phyloP scores from a whole-genome alignment of 2,113 vertebrate species.

The Verasper variegatus region DNA sequence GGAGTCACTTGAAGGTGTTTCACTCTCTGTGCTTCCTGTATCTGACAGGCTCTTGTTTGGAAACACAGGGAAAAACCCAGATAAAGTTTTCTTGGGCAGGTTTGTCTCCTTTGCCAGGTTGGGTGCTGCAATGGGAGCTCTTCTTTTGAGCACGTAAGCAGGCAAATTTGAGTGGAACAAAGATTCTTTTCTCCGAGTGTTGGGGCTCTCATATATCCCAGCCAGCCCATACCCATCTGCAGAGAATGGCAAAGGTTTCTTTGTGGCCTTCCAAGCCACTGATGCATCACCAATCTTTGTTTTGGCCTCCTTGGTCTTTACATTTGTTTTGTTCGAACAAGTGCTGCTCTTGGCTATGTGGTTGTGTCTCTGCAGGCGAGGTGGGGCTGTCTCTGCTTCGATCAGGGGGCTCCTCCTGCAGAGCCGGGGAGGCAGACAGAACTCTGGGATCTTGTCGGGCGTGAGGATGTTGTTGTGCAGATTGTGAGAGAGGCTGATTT shows the following conservation, averaged over 20 bases:
- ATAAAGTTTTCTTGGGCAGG: conserved; percentile 29
- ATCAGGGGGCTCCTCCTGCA: conserved; percentile 43
- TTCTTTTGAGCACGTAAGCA: conserved; percentile 67
- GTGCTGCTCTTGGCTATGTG: conserved; percentile 13
- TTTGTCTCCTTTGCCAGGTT: conserved; percentile 31
- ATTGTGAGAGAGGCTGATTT: conserved; percentile 53
- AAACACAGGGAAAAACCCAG: conserved; percentile 39
- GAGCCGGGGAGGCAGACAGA: conserved; percentile 81
- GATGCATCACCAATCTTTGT: conserved; percentile 6
- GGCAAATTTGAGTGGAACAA: conserved; percentile 76
- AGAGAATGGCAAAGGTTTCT: conserved; percentile 65
- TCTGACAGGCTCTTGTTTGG: conserved; percentile 56
- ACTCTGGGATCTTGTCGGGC: conserved; percentile 83
- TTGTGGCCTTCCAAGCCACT: conserved; percentile 5
- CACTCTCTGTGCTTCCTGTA: conserved; percentile 62
- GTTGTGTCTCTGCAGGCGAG: not conserved
- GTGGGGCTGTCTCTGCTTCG: conserved; percentile 18
- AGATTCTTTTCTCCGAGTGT: conserved; percentile 83
- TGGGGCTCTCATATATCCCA: conserved; percentile 79
- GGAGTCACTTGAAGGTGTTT: conserved; percentile 68
- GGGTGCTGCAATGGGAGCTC: conserved; percentile 13
- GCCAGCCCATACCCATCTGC: conserved; percentile 71
- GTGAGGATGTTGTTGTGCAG: conserved; percentile 82
- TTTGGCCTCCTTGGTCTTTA: not conserved
- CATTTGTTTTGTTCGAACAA: not conserved